Base-by-base conservation (phyloP, 37 sponge, comb jelly and placozoan genomes). In the Theonella swinhoei region DNA sequence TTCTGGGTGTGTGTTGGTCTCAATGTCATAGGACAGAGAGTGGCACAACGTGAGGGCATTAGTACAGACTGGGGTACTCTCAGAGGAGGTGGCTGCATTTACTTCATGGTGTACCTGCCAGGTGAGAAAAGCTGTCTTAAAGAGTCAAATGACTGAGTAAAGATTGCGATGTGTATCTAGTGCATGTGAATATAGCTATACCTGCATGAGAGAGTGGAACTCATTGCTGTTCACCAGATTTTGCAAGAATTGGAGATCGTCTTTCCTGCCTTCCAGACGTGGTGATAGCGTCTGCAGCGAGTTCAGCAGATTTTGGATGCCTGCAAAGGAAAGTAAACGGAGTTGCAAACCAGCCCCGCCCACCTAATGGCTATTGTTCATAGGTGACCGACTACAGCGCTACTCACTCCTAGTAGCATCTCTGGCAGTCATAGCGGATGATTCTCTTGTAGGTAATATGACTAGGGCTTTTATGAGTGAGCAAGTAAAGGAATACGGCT, bases 221-320 rank as follows among this genome's bases (percentile, higher is more conserved):
- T 88, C 90, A 7, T 77, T 64, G 61, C 79, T 85, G 8, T 73
- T 34, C 14, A 93, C 60, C 34, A 93, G 42, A 25, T 37, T 41
- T 41, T 61, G 81, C 26, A 93, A 72, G 71, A 93, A 93, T 17
- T 65, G 61, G 17, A 93, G 39, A 41, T 93, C 93, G 1, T 86
- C 83, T 39, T 82, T 62, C 31, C 88, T 35, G 20, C 61, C 81
- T 40, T 92, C 24, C 31, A 87, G 83, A 17, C 33, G 68, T 4
- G 81, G 81, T 4, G 69, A 34, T 4, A 84, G 68, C 69, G 24
- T 75, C 39, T 84, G 80, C 72, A 91, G 75, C 4, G 91, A 77
- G 32, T 67, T 42, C 71, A 92, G 78, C 31, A 92, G 77, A 25
- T 84, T 79, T 58, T 87, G 77, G 28, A 92, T 80, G 38, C 88